These are phyloP conservation scores for Corythornis madagascariensis DNA, from an alignment of 2,113 vertebrate genomes.

Conservation along the genomic window DNA sequence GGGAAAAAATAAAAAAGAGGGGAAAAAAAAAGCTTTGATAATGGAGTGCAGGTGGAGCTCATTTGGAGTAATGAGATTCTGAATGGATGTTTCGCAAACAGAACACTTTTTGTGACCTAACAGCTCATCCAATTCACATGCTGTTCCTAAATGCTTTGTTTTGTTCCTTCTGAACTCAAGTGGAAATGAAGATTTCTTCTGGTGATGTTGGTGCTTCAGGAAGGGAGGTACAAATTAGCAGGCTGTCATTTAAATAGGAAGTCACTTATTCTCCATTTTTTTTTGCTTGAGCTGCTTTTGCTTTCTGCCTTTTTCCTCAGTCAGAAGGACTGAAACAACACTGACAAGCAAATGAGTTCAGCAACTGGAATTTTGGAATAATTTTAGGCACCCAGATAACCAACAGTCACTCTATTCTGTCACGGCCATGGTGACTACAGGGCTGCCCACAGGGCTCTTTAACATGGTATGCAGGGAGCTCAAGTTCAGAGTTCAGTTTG, in stretches of 20 bases:
- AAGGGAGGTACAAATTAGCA: background rate
- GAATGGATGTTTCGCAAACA: constrained; percentile 18
- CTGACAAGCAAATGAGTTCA: background rate
- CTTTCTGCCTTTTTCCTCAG: background rate
- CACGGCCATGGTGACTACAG: accelerated
- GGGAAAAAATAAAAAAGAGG: too few species aligned
- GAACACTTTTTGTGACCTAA: background rate
- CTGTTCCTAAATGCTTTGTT: constrained; percentile 48
- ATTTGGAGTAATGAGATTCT: constrained; percentile 38
- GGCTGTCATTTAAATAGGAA: background rate
- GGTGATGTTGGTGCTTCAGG: background rate
- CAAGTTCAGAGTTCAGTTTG: background rate
- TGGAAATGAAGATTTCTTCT: constrained; percentile 27
- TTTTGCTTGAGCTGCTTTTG: background rate
- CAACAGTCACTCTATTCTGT: background rate
- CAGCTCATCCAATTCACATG: constrained; percentile 3
- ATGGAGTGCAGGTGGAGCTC: constrained; percentile 23
- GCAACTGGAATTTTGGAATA: background rate
- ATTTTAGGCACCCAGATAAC: background rate
- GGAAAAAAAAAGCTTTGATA: background rate
- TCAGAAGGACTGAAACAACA: background rate
- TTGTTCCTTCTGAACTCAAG: background rate
- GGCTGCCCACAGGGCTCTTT: background rate
- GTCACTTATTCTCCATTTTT: background rate
- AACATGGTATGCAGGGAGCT: background rate